These are phyloP conservation scores for Adelognathus sp. DNA, from an alignment of 2,888 invertebrate genomes.

Conservation along the genomic window DNA sequence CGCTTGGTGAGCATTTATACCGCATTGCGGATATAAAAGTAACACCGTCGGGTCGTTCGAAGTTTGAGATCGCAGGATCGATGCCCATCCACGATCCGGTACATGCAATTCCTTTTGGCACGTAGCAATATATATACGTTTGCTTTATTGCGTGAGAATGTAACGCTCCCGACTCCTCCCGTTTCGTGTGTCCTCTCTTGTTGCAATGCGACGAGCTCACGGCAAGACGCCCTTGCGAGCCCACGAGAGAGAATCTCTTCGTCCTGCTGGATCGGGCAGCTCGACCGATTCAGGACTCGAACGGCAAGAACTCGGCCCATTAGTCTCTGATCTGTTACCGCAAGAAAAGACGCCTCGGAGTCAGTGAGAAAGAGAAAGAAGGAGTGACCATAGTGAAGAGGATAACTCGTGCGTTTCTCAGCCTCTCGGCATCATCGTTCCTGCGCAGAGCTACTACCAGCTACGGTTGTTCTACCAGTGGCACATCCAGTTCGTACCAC, in stretches of 20 bases:
- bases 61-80: neutral
- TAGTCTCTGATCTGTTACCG: conserved; percentile 47
- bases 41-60: neutral
- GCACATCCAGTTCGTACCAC: neutral
- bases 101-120: neutral
- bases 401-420: neutral
- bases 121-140: neutral
- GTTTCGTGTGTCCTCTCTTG: conserved; percentile 20
- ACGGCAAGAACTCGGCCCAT: conserved; percentile 48
- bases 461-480: neutral
- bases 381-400: neutral
- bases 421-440: neutral
- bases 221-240: conserved; percentile 4
- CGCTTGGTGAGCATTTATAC: neutral
- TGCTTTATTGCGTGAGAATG: conserved; percentile 53
- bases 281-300: conserved; percentile 14
- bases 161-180: conserved; percentile 39
- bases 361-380: neutral
- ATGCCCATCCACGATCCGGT: neutral
- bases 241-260: neutral
- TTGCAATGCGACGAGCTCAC: neutral
- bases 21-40: neutral
- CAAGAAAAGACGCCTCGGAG: conserved; percentile 36
- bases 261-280: neutral
- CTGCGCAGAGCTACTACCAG: neutral